These are phyloP conservation scores for Platycnemis pennipes DNA, from an alignment of 2,888 invertebrate species.

Conservation along the genomic window DNA sequence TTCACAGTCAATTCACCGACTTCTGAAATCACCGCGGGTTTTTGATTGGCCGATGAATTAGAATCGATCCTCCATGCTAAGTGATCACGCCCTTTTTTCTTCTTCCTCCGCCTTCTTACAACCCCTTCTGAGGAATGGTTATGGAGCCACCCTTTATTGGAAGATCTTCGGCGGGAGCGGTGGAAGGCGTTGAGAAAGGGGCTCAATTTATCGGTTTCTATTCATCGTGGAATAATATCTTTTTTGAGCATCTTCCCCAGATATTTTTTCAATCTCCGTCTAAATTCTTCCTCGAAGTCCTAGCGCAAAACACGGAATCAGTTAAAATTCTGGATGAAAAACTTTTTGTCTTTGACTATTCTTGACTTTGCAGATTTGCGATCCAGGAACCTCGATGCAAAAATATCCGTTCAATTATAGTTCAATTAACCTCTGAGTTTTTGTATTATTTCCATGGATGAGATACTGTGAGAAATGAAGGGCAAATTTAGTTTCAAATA, in stretches of 20 bases:
- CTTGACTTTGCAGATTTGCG: too few species aligned
- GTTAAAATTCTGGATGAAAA: not conserved
- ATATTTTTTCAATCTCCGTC: not conserved
- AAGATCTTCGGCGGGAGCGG: not conserved
- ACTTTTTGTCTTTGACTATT: not conserved
- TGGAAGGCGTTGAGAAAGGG: slow-evolving; percentile 19
- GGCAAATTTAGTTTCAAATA: too few species aligned
- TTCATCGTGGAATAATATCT: not conserved
- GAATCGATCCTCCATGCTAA: not conserved
- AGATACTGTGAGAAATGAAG: too few species aligned
- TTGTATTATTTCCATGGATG: too few species aligned
- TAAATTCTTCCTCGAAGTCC: not conserved
- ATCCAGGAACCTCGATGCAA: too few species aligned
- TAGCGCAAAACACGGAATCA: not conserved
- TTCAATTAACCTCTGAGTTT: too few species aligned
- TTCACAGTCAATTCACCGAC: not conserved
- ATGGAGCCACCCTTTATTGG: slow-evolving; percentile 21
- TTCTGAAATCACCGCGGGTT: not conserved
- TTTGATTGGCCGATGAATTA: slow-evolving; percentile 1
- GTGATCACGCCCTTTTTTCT: not conserved
- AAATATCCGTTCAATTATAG: too few species aligned
- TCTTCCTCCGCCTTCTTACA: not conserved
- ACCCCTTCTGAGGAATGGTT: not conserved
- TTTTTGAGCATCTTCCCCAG: not conserved
- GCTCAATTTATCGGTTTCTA: slow-evolving; percentile 3